These are phyloP conservation scores for Erynnis tages DNA, from an alignment of 2,888 invertebrate species.

Conservation along the genomic window DNA sequence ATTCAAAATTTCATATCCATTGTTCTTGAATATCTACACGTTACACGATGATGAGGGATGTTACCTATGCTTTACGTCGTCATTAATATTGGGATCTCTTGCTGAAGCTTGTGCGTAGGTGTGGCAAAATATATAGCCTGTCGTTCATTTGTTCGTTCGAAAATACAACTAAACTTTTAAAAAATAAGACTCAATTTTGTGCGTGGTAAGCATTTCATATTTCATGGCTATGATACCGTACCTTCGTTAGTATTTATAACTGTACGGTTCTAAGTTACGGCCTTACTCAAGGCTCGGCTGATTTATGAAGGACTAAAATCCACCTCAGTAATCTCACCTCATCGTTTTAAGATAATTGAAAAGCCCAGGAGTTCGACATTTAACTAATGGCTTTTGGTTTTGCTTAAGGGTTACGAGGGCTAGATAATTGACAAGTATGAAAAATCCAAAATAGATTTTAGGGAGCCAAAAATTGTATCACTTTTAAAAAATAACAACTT, in stretches of 20 bases:
- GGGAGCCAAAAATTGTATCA: no score
- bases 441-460: no score
- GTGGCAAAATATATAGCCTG: background rate
- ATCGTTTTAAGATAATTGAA: no score
- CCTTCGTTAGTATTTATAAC: background rate
- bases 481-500: no score
- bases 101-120: background rate
- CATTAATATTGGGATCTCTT: background rate
- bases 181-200: background rate
- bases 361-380: no score
- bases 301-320: conserved; percentile 3
- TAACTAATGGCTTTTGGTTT: no score
- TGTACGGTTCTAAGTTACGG: background rate
- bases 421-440: no score
- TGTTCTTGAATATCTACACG: background rate
- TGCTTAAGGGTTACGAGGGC: no score
- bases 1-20: no score
- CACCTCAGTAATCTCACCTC: no score
- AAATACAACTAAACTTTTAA: background rate
- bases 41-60: background rate
- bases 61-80: background rate
- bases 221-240: background rate
- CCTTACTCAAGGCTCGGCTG: background rate
- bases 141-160: background rate
- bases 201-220: background rate